Evolutionary conservation across 2,888 invertebrate genomes (phyloP).

Genomic region (Drosophila picticornis): DNA sequence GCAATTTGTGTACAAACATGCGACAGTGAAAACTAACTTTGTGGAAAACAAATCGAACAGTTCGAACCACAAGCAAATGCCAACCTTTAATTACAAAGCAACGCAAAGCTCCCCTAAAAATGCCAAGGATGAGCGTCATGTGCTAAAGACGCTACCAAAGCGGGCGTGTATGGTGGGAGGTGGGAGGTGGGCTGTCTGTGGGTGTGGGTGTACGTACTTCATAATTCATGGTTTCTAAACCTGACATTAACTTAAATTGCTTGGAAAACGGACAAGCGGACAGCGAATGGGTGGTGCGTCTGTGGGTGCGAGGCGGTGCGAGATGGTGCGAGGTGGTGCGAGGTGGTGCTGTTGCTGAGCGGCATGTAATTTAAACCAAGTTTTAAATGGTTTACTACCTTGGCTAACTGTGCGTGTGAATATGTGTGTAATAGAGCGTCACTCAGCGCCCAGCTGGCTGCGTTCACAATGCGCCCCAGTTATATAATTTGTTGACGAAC

Average conservation of each 20-base stretch:
- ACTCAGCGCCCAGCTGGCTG: constrained; percentile 61
- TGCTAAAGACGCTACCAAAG: constrained; percentile 63
- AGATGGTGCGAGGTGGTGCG: not conserved
- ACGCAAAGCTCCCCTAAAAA: not conserved
- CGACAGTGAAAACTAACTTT: constrained; percentile 77
- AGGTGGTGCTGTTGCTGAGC: constrained; percentile 55
- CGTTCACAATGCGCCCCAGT: constrained; percentile 54
- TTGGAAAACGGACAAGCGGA: constrained; percentile 66
- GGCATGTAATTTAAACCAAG: constrained; percentile 70
- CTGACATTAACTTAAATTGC: constrained; percentile 69
- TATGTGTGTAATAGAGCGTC: constrained; percentile 78
- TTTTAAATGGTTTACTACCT: constrained; percentile 64
- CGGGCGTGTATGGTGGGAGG: not conserved
- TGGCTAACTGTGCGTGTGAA: constrained; percentile 67
- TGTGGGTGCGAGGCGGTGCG: not conserved
- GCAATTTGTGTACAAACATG: constrained; percentile 78
- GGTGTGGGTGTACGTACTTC: constrained; percentile 24
- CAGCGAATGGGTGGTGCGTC: constrained; percentile 14
- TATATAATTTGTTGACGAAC: constrained; percentile 46
- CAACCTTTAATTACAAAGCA: constrained; percentile 51
- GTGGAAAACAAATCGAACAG: constrained; percentile 72
- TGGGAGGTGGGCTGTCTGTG: not conserved
- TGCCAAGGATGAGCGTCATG: constrained; percentile 67
- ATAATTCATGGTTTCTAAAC: constrained; percentile 71
- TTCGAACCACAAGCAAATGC: constrained; percentile 20